phyloP scores from a whole-genome alignment of 2,113 vertebrate genomes.

The Bos indicus region DNA sequence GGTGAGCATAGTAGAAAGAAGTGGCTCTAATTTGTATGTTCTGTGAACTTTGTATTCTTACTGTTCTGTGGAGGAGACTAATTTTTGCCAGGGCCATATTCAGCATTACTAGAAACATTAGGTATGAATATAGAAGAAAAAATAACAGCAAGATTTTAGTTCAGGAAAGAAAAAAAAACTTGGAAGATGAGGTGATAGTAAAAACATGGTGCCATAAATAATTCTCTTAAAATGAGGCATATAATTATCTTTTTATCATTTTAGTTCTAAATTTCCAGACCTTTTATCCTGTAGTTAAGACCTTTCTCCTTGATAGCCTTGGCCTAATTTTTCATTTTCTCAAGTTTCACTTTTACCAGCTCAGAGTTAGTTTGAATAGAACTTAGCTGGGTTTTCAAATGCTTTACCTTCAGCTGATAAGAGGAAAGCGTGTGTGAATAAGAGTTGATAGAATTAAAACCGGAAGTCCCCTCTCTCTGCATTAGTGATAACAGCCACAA shows the following conservation, averaged over 20 bases:
- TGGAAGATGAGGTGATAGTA: not conserved
- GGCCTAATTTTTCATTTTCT: not conserved
- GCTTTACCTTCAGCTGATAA: not conserved
- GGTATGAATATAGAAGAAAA: not conserved
- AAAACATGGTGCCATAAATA: not conserved
- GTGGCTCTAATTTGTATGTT: not conserved
- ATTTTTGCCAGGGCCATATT: not conserved
- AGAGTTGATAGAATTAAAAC: conserved; percentile 10
- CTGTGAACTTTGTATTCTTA: not conserved
- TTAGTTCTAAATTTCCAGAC: not conserved
- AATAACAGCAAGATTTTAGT: not conserved
- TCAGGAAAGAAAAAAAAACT: not conserved
- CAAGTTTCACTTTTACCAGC: not conserved
- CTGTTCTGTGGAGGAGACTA: not conserved
- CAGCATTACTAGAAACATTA: not conserved
- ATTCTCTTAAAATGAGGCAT: not conserved
- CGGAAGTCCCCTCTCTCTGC: not conserved
- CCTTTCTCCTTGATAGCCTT: not conserved
- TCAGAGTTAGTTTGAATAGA: not conserved
- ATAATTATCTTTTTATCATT: not conserved
- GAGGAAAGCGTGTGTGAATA: not conserved
- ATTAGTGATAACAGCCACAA: not conserved
- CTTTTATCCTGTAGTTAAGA: not conserved
- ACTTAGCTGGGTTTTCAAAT: not conserved
- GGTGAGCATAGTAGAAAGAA: not conserved